Percentiles rank a stretch among this genome's conserved stretches.
phyloP scores from a whole-genome alignment of 2,888 invertebrate species.

The Apocheima hispidaria region DNA sequence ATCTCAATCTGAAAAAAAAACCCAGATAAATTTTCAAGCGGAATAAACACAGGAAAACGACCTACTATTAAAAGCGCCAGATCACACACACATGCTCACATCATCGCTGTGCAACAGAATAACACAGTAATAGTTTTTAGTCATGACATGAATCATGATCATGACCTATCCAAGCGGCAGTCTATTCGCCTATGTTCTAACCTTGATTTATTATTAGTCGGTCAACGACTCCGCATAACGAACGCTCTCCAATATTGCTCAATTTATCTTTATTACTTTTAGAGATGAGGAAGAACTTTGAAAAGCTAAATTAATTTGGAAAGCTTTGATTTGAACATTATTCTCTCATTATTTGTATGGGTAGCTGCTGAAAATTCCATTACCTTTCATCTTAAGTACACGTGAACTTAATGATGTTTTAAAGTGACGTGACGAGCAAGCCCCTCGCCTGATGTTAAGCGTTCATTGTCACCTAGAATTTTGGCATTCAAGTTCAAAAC shows the following conservation, averaged over 20 bases:
- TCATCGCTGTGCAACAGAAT: background rate
- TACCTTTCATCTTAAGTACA: too few relatives aligned
- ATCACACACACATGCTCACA: background rate
- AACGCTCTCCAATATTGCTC: slow-evolving; percentile 4
- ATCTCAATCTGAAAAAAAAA: too few relatives aligned
- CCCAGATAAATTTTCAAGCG: too few relatives aligned
- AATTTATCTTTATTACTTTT: slow-evolving; percentile 2
- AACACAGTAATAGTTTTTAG: slow-evolving; percentile 2
- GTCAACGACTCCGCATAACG: slow-evolving; percentile 20
- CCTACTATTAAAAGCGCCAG: too few relatives aligned
- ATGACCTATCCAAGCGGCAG: slow-evolving; percentile 33
- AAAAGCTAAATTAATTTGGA: background rate
- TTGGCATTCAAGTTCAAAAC: too few relatives aligned
- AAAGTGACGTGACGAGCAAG: too few relatives aligned
- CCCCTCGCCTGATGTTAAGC: too few relatives aligned
- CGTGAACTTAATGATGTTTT: too few relatives aligned
- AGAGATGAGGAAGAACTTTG: slow-evolving; percentile 2
- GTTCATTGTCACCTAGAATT: too few relatives aligned
- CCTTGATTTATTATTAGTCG: slow-evolving; percentile 23
- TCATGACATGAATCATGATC: slow-evolving; percentile 18
- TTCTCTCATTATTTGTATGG: too few relatives aligned
- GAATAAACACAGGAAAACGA: too few relatives aligned
- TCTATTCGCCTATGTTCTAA: slow-evolving; percentile 31
- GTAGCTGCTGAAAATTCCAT: too few relatives aligned
- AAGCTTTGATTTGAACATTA: background rate